Conservation (phyloP, 2,888 invertebrate species). For the Drosophila testacea region DNA sequence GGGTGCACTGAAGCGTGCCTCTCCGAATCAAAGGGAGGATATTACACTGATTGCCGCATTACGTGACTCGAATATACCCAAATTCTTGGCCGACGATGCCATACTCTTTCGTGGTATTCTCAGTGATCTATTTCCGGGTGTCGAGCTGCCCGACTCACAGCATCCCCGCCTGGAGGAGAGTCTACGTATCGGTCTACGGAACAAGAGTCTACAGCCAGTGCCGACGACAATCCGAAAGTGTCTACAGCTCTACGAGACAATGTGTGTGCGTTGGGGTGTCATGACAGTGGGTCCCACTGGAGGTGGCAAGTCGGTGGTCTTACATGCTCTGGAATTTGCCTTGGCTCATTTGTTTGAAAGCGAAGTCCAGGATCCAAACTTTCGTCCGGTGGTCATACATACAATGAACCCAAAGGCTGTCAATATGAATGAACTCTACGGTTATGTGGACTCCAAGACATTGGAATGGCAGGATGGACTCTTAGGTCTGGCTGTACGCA, state of each 20-base stretch:
- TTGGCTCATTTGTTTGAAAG: slow-evolving; percentile 88
- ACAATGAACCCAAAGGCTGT: slow-evolving; percentile 96
- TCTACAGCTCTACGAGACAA: slow-evolving; percentile 95
- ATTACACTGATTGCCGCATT: slow-evolving; percentile 93
- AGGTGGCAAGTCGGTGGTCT: slow-evolving; percentile 92
- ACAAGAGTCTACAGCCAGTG: slow-evolving; percentile 89
- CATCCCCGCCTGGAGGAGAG: slow-evolving; percentile 91
- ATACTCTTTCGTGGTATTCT: slow-evolving; percentile 94
- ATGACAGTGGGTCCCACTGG: slow-evolving; percentile 97
- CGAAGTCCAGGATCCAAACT: slow-evolving; percentile 88
- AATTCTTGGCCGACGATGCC: slow-evolving; percentile 94
- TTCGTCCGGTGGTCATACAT: slow-evolving; percentile 91
- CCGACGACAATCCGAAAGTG: slow-evolving; percentile 82
- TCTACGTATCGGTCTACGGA: slow-evolving; percentile 86
- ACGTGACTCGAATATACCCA: slow-evolving; percentile 95
- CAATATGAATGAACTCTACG: slow-evolving; percentile 94
- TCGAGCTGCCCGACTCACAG: slow-evolving; percentile 91
- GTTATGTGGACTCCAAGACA: slow-evolving; percentile 92
- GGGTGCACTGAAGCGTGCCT: slow-evolving; percentile 93
- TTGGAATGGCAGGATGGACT: slow-evolving; percentile 97
- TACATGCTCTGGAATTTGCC: slow-evolving; percentile 90
- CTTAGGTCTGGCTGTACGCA: slow-evolving; percentile 87
- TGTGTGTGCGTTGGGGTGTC: slow-evolving; percentile 96
- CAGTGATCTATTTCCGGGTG: slow-evolving; percentile 95
- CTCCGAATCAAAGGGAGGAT: slow-evolving; percentile 93